Percentiles rank a stretch among this genome's conserved stretches.
These are phyloP conservation scores for Drosophila lacicola DNA, from an alignment of 2,888 invertebrate species.

Conservation along the genomic window DNA sequence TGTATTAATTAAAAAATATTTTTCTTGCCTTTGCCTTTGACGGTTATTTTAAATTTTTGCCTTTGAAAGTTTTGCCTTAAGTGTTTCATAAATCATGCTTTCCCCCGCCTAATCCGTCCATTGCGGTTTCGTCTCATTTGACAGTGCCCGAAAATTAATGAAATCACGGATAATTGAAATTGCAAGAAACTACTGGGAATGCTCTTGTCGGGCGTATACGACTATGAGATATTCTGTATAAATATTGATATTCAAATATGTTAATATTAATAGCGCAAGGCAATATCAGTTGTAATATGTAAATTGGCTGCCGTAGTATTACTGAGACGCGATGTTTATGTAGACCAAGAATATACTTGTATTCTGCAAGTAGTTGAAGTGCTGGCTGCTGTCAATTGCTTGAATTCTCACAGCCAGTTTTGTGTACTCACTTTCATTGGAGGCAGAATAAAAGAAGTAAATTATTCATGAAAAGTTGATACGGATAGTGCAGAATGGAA, in stretches of 20 bases:
- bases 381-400: no score
- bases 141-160: slow-evolving; percentile 12
- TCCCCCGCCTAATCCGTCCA: not conserved
- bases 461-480: not conserved
- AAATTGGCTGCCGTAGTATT: no score
- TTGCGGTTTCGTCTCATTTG: not conserved
- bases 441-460: no score
- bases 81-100: slow-evolving; percentile 24
- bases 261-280: no score
- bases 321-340: no score
- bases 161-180: slow-evolving; percentile 1
- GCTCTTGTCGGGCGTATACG: not conserved
- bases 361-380: no score
- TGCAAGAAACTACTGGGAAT: no score
- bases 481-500: not conserved
- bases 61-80: not conserved
- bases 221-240: not conserved
- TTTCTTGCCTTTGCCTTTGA: not conserved
- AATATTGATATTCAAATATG: not conserved
- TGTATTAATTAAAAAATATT: slow-evolving; percentile 3
- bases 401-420: no score
- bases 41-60: slow-evolving; percentile 1
- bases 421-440: no score
- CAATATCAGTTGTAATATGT: no score
- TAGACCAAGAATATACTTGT: no score